phyloP scores from a whole-genome alignment of 2,888 invertebrate species.

The Nezara viridula region DNA sequence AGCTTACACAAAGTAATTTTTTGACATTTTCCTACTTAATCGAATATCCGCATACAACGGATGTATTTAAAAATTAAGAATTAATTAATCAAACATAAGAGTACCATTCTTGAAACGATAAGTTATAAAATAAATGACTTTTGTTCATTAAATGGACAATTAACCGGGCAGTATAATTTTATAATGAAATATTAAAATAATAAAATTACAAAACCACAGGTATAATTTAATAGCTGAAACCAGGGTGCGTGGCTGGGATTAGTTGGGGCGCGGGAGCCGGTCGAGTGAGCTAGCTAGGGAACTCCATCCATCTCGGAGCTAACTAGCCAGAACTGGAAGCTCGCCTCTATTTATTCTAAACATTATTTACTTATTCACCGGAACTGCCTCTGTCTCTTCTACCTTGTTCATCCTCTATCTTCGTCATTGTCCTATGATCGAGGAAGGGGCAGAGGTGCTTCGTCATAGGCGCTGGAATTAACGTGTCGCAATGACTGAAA shows the following conservation, averaged over 20 bases:
- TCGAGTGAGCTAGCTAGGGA: neutral
- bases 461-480: neutral
- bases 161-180: neutral
- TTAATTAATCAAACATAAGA: too few species aligned
- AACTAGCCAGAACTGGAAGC: conserved; percentile 5
- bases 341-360: neutral
- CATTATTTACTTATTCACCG: neutral
- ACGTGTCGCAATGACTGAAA: too few species aligned
- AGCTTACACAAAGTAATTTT: too few species aligned
- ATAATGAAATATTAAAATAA: neutral
- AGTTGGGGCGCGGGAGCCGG: neutral
- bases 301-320: neutral
- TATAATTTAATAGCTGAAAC: neutral
- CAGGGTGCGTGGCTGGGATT: neutral
- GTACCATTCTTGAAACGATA: too few species aligned
- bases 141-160: neutral
- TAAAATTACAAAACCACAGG: neutral
- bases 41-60: too few species aligned
- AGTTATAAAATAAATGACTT: neutral
- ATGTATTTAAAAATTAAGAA: too few species aligned
- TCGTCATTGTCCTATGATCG: neutral
- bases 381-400: neutral
- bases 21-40: too few species aligned
- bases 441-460: neutral
- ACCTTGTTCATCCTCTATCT: neutral